Base-by-base conservation (phyloP, 2,888 invertebrate genomes). In the Mesoligia furuncula region DNA sequence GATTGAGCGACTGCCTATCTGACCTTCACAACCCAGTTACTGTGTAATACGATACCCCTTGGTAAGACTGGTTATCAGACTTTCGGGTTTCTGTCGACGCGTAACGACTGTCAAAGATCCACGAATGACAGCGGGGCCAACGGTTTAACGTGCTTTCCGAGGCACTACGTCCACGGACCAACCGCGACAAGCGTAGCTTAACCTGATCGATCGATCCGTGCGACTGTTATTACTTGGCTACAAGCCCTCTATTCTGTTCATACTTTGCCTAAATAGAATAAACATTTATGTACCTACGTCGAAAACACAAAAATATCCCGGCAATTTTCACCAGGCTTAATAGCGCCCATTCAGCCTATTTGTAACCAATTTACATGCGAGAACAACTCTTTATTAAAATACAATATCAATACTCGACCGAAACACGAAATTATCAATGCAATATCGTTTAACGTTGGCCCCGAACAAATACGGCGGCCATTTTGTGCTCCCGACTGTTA, bases 371-470 rank as follows among this genome's bases (percentile, higher is more conserved):
- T 85, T 88, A 73, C 79, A 86, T 81, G 82, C 76, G 45, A 51
- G 74, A 66, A 54, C 76, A 20, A 80, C 59, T 75, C 73, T 84
- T 70, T 89, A 87, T 84, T 89, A 84, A 89, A 86, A 85, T 89
- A 90, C 83, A 86, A 84, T 87, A 83, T 83, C 87, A 84, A 87
- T 86, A 81, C 65, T 73, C 77, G 67, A 61, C 42, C 73, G 81
- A 87, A 88, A 84, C 81, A 88, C 73, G 85, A 84, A 83, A 90
- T 90, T 87, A 86, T 86, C 88, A 86, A 85, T 76, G 85, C 83
- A 88, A 89, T 89, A 89, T 85, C 83, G 79, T 87, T 84, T 85
- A 88, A 85, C 77, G 85, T 79, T 77, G 75, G 75, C 78, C 76
- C 75, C 83, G 70, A 84, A 86, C 83, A 83, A 88, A 87, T 82